A percentile compares a stretch with the other conserved stretches of the same genome.
Conservation (phyloP, 2,113 vertebrate genomes). For the Gnathonemus echidnorhynchus region DNA sequence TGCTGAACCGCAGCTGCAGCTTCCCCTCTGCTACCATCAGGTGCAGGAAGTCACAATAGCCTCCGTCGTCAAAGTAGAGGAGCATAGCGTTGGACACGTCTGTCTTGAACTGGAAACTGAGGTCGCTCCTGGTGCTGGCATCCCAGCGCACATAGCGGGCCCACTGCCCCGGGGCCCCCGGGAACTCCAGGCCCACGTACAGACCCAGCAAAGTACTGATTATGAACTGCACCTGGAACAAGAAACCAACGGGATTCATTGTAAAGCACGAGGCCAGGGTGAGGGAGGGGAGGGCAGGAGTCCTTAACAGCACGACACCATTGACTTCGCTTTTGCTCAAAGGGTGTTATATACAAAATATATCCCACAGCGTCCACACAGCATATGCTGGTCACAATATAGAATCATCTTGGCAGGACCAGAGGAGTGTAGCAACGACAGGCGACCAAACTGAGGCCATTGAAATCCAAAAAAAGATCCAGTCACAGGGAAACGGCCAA, state of each 20-base stretch:
- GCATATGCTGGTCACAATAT: conserved; percentile 8
- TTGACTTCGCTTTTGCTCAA: conserved; percentile 6
- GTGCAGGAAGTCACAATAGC: conserved; percentile 90
- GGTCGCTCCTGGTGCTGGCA: conserved; percentile 82
- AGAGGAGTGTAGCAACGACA: neutral
- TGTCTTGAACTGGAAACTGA: conserved; percentile 94
- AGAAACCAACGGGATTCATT: conserved; percentile 65
- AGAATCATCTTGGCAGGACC: conserved; percentile 6
- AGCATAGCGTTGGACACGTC: conserved; percentile 78
- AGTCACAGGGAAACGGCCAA: conserved; percentile 18
- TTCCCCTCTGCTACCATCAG: conserved; percentile 72
- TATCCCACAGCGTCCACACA: conserved; percentile 8
- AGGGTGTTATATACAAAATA: conserved; percentile 17
- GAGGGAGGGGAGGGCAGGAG: neutral
- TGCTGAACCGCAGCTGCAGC: conserved; percentile 79
- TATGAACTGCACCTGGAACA: conserved; percentile 68
- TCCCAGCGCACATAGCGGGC: conserved; percentile 95
- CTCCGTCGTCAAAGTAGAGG: conserved; percentile 91
- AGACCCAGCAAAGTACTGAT: conserved; percentile 74
- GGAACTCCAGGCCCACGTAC: conserved; percentile 81
- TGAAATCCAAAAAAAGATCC: neutral
- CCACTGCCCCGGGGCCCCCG: conserved; percentile 88
- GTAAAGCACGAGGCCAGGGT: conserved; percentile 42
- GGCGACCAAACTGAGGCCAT: conserved; percentile 8
- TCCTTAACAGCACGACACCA: conserved; percentile 20